Evolutionary conservation across 2,113 vertebrate species (phyloP).

Genomic region (Clupea harengus): DNA sequence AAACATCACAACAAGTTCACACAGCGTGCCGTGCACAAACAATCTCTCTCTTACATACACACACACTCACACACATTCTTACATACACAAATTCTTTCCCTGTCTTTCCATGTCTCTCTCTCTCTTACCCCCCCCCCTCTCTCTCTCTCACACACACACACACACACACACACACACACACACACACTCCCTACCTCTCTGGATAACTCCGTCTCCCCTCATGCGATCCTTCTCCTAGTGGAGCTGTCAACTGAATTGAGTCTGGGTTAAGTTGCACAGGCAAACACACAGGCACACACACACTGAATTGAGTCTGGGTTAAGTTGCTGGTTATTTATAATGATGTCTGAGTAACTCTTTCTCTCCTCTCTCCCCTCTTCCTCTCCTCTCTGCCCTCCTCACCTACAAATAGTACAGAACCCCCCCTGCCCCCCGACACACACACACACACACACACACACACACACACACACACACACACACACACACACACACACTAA

Average conservation of each 20-base stretch:
- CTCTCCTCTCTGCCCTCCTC: not conserved
- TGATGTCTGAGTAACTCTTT: not conserved
- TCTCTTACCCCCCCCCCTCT: not conserved
- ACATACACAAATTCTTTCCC: too few relatives aligned
- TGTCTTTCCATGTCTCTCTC: too few relatives aligned
- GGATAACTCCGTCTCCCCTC: not conserved
- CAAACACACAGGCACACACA: too few relatives aligned
- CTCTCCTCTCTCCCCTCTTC: not conserved
- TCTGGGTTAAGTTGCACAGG: not conserved
- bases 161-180: too few relatives aligned
- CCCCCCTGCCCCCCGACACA: not conserved
- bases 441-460: not conserved
- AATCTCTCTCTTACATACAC: not conserved
- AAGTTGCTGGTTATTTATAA: not conserved
- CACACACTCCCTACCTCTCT: too few relatives aligned
- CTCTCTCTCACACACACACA: slow-evolving; percentile 32
- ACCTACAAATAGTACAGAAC: too few relatives aligned
- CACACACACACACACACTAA: not conserved
- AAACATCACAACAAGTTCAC: not conserved
- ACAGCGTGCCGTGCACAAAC: too few relatives aligned
- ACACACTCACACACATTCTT: too few relatives aligned
- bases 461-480: not conserved
- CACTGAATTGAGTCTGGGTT: not conserved
- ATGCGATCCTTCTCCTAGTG: too few relatives aligned
- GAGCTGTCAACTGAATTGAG: not conserved